Evolutionary conservation across 2,888 invertebrate genomes (phyloP), one percentile per base, ranked within the genome.

Genomic region (Blera fallax): DNA sequence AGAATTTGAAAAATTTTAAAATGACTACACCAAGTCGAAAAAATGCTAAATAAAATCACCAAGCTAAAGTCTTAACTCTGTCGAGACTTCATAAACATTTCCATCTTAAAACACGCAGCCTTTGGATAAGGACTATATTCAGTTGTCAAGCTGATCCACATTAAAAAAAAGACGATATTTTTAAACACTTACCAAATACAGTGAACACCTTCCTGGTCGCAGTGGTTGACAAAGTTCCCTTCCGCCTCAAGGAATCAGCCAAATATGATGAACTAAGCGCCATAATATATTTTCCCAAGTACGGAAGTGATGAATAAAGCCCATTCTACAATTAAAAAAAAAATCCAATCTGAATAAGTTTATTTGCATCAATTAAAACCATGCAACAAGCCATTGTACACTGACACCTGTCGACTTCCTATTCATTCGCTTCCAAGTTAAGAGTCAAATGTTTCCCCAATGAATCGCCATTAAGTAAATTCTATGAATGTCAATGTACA

Each of bases 261-360:
- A 96, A 91, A 76, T 94, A 94, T 0, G 96, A 96, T 0, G 96
- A 95, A 1, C 94, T 92, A 3, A 97, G 92, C 0, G 97, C 97
- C 93, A 96, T 96, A 2, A 95, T 90, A 90, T 97, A 97, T 93
- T 97, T 97, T 90, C 97, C 97, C 87, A 97, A 93, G 93, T 97
- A 97, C 0, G 97, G 97, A 65, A 97, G 93, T 56, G 97, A 97
- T 0, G 97, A 97, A 43, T 96, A 93, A 0, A 97, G 92, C 1
- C 97, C 97, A 90, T 97, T 97, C 95, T 97, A 88, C 89, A 88
- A 85, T 34, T n/a, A 58, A 16, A 32, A 50, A 58, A 8, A 29
- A 76, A 27, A 27, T 16, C n/a, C 32, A 50, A 56, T 60, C n/a
- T 21, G 4, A 43, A 32, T 32, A 6, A 37, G 29, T 52, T 16